phyloP scores from a whole-genome alignment of 2,888 invertebrate species.

The Xanthostigma xanthostigma region DNA sequence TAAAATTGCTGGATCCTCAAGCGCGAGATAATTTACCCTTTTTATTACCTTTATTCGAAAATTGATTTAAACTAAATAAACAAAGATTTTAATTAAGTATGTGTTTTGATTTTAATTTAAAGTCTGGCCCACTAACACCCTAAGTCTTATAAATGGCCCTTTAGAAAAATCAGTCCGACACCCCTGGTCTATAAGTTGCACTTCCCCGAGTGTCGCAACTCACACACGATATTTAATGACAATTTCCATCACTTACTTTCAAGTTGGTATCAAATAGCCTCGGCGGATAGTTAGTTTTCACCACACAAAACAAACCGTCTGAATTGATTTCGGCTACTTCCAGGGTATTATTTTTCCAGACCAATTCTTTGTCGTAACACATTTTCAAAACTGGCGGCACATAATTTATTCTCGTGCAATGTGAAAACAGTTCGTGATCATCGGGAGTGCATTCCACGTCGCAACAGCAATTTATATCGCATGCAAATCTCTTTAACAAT shows the following conservation, averaged over 20 bases:
- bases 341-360: conserved; percentile 37
- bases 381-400: conserved; percentile 28
- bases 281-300: conserved; percentile 38
- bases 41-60: no score
- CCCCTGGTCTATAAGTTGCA: no score
- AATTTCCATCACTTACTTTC: conserved; percentile 15
- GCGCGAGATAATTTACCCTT: no score
- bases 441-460: conserved; percentile 53
- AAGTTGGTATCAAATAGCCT: conserved; percentile 22
- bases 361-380: conserved; percentile 36
- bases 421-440: conserved; percentile 43
- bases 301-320: conserved; percentile 41
- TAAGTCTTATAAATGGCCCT: no score
- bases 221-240: no score
- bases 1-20: no score
- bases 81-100: no score
- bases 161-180: no score
- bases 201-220: no score
- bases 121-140: no score
- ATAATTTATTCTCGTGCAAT: conserved; percentile 33
- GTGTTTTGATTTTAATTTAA: no score
- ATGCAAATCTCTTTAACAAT: conserved; percentile 35
- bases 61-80: no score
- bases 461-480: conserved; percentile 78
- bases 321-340: conserved; percentile 23